A percentile compares a stretch with the other conserved stretches of the same genome.
Evolutionary conservation across 2,888 invertebrate species (phyloP).

Genomic region (Chymomyza caudatula): DNA sequence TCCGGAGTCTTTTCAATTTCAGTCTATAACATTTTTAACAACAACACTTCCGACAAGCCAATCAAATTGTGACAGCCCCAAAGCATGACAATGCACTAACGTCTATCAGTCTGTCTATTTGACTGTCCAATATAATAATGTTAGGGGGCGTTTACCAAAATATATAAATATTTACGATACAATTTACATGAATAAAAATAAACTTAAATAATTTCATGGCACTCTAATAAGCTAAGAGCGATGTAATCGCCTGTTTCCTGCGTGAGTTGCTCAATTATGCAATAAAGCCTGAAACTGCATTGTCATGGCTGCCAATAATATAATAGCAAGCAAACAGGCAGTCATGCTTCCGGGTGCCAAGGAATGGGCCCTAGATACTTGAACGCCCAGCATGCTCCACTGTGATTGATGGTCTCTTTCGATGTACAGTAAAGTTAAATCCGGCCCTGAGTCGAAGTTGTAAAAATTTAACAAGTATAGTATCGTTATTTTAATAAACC

Average conservation of each 20-base stretch:
- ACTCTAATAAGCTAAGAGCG: conserved; percentile 72
- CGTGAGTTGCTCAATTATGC: conserved; percentile 74
- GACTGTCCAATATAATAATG: background rate
- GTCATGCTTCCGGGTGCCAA: background rate
- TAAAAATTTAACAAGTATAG: background rate
- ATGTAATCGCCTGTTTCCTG: conserved; percentile 75
- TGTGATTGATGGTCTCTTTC: conserved; percentile 25
- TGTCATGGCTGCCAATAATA: conserved; percentile 42
- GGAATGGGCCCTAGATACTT: background rate
- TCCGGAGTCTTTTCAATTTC: too few species aligned
- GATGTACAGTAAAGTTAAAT: background rate
- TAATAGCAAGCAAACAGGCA: conserved; percentile 13
- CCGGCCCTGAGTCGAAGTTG: background rate
- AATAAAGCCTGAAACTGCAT: conserved; percentile 4
- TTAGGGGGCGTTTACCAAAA: background rate
- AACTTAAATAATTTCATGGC: conserved; percentile 46
- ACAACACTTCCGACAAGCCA: conserved; percentile 53
- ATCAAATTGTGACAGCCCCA: conserved; percentile 51
- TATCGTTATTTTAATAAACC: background rate
- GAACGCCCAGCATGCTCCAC: conserved; percentile 22
- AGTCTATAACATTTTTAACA: too few species aligned
- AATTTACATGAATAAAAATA: background rate
- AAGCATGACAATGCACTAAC: conserved; percentile 10
- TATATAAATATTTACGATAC: background rate
- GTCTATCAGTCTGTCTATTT: background rate